Conservation (phyloP, 2,888 invertebrate species). For the Pseudanteris insignis region DNA sequence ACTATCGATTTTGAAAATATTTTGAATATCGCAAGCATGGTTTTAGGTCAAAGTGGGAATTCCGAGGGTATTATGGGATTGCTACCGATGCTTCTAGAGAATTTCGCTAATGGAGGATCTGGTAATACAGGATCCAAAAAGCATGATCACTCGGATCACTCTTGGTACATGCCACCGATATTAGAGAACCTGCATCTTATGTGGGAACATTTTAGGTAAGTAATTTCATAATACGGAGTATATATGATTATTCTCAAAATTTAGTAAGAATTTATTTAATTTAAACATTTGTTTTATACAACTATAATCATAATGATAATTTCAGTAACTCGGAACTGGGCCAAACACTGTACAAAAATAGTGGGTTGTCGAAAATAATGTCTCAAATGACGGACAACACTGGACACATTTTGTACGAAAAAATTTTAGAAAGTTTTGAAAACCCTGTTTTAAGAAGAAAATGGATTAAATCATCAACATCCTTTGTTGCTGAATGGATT, state of each 20-base stretch:
- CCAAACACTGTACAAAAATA: slow-evolving; percentile 76
- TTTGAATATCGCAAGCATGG: slow-evolving; percentile 56
- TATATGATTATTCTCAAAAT: neutral
- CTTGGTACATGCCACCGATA: slow-evolving; percentile 77
- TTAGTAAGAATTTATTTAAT: too few species aligned
- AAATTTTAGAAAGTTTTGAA: slow-evolving; percentile 80
- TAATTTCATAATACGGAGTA: neutral
- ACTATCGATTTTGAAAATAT: slow-evolving; percentile 56
- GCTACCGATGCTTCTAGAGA: slow-evolving; percentile 76
- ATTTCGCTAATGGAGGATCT: slow-evolving; percentile 72
- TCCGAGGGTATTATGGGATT: slow-evolving; percentile 70
- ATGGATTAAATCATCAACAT: slow-evolving; percentile 81
- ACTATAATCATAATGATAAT: too few species aligned
- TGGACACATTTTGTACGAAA: slow-evolving; percentile 77
- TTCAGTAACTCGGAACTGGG: slow-evolving; percentile 79
- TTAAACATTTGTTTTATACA: too few species aligned
- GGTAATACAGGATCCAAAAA: slow-evolving; percentile 71
- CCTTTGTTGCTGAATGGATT: slow-evolving; percentile 78
- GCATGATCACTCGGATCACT: slow-evolving; percentile 74
- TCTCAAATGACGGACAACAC: slow-evolving; percentile 76
- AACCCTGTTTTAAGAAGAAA: slow-evolving; percentile 81
- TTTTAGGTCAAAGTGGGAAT: slow-evolving; percentile 61
- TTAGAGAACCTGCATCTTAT: slow-evolving; percentile 76
- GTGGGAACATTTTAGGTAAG: slow-evolving; percentile 77
- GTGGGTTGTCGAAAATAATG: slow-evolving; percentile 76